Evolutionary conservation across 2,797 vertebrate genomes (phyloP), one percentile per base, ranked within the genome.

Genomic region (Perodicticus potto): DNA sequence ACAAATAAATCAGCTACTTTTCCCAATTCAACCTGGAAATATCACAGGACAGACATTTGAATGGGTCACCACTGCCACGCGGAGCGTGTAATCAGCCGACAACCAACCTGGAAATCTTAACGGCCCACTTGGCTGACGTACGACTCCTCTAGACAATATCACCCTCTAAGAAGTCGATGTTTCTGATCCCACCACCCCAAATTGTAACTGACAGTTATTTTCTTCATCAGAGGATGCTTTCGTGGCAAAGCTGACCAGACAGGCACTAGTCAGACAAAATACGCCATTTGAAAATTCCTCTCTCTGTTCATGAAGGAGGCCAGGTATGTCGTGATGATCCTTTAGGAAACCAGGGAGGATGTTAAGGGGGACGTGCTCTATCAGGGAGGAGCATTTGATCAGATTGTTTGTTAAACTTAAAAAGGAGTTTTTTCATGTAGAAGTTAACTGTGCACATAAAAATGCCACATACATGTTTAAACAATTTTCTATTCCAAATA

Each of bases 381-480:
- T 22, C 57, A 89, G 12, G 22, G 19, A 23, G 86, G 59, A 73
- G 59, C 3, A 76, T 49, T 93, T 91, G 91, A 63, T 92, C 72
- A 2, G 55, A 49, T 82, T 96, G 8, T 92, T 80, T 96, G 73
- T 57, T 95, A 81, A 67, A 53, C 72, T 85, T 95, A 84, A 84
- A 92, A 92, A 45, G 32, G 7, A 57, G 40, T 10, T 37, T 19
- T 27, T 85, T 45, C 40, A 65, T 65, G 1, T 81, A 55, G 37
- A 87, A 81, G 32, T 81, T 92, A 85, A 72, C 78, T 1, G 9
- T 86, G 6, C 6, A 88, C 32, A 86, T 81, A 93, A 95, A 91
- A 94, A 55, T 90, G 2, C 53, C 88, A 73, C 37, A 53, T 67
- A 96, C 86, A 63, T 89, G 34, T 94, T 96, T 96, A 74, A 93